Evolutionary conservation across 2,888 invertebrate species (phyloP).

Genomic region (Tetheella fluctuosa): DNA sequence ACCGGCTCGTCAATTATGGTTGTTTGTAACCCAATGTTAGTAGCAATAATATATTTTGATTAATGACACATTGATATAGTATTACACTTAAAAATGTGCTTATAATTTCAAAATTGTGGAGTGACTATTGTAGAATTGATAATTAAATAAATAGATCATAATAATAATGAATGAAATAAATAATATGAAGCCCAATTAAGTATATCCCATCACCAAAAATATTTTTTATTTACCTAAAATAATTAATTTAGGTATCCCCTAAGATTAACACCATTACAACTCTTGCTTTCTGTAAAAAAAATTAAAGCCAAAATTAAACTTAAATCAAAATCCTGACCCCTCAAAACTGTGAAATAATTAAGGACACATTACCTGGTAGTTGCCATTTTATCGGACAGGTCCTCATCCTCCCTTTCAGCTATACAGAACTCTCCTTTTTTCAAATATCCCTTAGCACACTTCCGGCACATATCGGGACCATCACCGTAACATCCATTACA

Average conservation of each 20-base stretch:
- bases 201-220: conserved; percentile 56
- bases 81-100: no score
- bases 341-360: conserved; percentile 1
- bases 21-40: conserved; percentile 13
- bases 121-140: neutral
- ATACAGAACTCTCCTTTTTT: conserved; percentile 90
- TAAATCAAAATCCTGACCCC: conserved; percentile 23
- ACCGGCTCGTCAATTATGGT: no score
- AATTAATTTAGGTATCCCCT: conserved; percentile 60
- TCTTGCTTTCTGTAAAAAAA: conserved; percentile 74
- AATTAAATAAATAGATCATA: neutral
- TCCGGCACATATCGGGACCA: conserved; percentile 95
- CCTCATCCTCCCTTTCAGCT: conserved; percentile 82
- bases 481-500: conserved; percentile 94
- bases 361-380: conserved; percentile 58
- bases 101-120: no score
- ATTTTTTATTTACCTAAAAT: conserved; percentile 20
- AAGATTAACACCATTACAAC: conserved; percentile 51
- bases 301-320: conserved; percentile 25
- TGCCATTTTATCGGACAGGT: conserved; percentile 62
- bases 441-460: conserved; percentile 90
- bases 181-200: neutral
- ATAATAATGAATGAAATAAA: conserved; percentile 2
- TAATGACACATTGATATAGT: neutral
- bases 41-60: neutral